Conservation (phyloP, 2,113 vertebrate species). For the Malurus melanocephalus region DNA sequence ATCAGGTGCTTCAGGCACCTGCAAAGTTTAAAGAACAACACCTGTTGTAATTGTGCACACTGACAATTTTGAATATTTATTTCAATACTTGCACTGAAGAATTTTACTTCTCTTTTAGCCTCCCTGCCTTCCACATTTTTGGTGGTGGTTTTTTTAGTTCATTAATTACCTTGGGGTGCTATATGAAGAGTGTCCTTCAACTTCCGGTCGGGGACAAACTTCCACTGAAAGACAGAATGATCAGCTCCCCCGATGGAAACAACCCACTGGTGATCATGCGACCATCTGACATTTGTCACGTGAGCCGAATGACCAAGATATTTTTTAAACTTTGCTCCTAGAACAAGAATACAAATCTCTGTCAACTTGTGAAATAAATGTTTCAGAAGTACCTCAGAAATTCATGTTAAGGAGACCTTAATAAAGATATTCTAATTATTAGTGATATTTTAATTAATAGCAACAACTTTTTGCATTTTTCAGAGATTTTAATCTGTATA, state of each 20-base stretch:
- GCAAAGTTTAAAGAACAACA: neutral
- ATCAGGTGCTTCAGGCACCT: neutral
- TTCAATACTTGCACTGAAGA: neutral
- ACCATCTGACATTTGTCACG: constrained; percentile 95
- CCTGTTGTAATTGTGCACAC: neutral
- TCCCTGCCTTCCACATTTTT: rapidly evolving
- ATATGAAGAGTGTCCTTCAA: constrained; percentile 91
- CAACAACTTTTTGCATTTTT: neutral
- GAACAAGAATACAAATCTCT: constrained; percentile 38
- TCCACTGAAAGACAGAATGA: constrained; percentile 98
- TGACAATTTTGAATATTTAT: neutral
- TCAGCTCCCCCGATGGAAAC: constrained; percentile 96
- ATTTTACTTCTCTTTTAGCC: neutral
- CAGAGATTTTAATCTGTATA: neutral
- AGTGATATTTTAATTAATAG: neutral
- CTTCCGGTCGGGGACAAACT: constrained; percentile 93
- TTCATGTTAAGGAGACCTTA: neutral
- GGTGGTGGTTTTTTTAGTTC: rapidly evolving
- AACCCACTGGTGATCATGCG: constrained; percentile 97
- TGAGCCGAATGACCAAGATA: constrained; percentile 97
- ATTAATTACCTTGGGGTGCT: constrained; percentile 85
- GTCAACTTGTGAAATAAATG: neutral
- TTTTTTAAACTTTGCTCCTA: constrained; percentile 96
- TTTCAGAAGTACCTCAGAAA: neutral
- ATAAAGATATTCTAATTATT: neutral